Base-by-base conservation (phyloP, 2,113 vertebrate genomes). In the Telmatochromis sp. region DNA sequence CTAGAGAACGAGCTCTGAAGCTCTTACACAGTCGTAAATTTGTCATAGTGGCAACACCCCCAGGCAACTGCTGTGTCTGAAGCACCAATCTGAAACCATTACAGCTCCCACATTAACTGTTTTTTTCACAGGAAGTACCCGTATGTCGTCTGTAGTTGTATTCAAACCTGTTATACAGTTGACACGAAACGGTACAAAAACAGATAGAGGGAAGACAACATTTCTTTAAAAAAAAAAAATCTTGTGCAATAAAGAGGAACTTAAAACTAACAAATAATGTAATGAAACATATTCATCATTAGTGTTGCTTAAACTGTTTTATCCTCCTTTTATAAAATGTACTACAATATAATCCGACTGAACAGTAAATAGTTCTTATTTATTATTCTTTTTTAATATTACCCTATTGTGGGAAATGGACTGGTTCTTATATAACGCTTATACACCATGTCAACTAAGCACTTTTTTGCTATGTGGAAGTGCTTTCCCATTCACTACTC, bases 1-100 rank as follows among this genome's bases (percentile, higher is more conserved):
- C 95, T 73, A 88, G 15, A 94, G 92, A 96, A 95, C 6, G 11
- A 79, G 68, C 5, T 2, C 14, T 28, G 19, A 82, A 81, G 80
- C 51, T 58, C 26, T 87, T 90, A 84, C 19, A 14, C n/a, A 87
- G 6, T 28, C 6, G 28, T 11, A 47, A 78, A 57, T 78, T 1
- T 81, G 55, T 81, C 51, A 81, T 37, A 6, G 4, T 49, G 10
- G 26, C 15, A 26, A 49, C 87, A 19, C 88, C 54, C 42, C 11
- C 45, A 57, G 12, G 26, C 49, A 12, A 51, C 35, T 3, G 14
- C 82, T 70, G 42, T 58, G 4, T 73, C 60, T 55, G 17, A 40
- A 17, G 15, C 35, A 60, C 79, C 57, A 73, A 31, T 84, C 17
- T 91, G 83, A 89, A 89, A 85, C 86, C 79, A 80, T 63, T 26